Evolutionary conservation across 1,140 invertebrate genomes (phyloP).

Genomic region (Eurosta solidaginis): DNA sequence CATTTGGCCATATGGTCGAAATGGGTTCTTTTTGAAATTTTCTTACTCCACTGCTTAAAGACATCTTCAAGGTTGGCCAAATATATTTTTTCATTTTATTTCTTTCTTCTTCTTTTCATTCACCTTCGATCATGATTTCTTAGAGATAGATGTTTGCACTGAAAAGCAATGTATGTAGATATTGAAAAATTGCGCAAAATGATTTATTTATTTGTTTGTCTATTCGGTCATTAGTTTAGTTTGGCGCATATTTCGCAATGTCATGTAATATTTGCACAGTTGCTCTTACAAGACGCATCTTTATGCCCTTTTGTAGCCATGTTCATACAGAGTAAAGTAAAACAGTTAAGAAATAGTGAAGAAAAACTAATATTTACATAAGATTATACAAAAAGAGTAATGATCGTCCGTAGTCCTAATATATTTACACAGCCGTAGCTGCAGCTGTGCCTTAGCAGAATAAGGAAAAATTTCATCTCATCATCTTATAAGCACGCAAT

Average conservation of each 20-base stretch:
- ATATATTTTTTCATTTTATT: neutral
- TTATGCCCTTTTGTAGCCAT: neutral
- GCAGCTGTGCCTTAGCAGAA: too few relatives aligned
- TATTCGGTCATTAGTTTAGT: neutral
- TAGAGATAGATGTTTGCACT: neutral
- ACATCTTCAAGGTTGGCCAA: neutral
- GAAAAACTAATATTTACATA: neutral
- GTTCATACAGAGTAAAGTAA: too few relatives aligned
- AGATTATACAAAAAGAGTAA: neutral
- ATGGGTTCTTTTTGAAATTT: neutral
- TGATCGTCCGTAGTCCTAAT: too few relatives aligned
- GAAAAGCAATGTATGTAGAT: neutral
- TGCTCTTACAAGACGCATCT: neutral
- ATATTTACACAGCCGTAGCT: too few relatives aligned
- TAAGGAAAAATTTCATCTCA: too few relatives aligned
- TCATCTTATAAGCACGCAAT: too few relatives aligned
- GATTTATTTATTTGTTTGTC: slow-evolving; percentile 12
- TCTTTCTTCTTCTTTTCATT: neutral
- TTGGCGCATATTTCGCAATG: neutral
- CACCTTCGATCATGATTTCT: neutral
- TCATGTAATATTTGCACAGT: slow-evolving; percentile 24
- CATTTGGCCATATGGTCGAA: neutral
- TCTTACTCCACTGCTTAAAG: neutral
- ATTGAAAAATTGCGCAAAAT: slow-evolving; percentile 24
- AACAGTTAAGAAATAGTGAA: neutral